These are phyloP conservation scores for Saccostrea cuccullata DNA, from an alignment of 1,140 invertebrate species.

Conservation along the genomic window DNA sequence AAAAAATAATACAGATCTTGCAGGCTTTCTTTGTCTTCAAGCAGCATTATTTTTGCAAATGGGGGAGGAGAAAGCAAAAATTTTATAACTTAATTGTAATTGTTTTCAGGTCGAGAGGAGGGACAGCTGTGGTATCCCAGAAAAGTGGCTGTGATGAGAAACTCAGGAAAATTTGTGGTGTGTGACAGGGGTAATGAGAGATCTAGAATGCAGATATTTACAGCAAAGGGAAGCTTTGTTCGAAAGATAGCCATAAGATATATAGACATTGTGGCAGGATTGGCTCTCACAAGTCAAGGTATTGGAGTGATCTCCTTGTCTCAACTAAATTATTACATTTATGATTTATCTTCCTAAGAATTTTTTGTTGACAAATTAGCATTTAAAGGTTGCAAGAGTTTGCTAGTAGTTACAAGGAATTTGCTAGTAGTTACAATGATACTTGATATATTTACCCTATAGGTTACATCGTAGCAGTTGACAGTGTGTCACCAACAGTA, in stretches of 20 bases:
- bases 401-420: too few species aligned
- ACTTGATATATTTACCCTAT: constrained; percentile 11
- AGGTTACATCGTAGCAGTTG: constrained; percentile 95
- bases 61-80: too few species aligned
- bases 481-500: constrained; percentile 97
- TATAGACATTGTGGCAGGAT: constrained; percentile 97
- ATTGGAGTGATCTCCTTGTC: neutral
- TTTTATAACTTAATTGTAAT: too few species aligned
- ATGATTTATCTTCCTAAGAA: too few species aligned
- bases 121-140: constrained; percentile 97
- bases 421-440: too few species aligned
- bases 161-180: constrained; percentile 87
- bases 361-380: too few species aligned
- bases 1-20: too few species aligned
- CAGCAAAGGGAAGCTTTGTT: constrained; percentile 83
- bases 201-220: constrained; percentile 96
- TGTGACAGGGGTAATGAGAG: constrained; percentile 97
- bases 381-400: too few species aligned
- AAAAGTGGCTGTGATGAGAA: constrained; percentile 94
- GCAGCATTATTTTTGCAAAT: too few species aligned
- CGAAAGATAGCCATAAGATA: constrained; percentile 96
- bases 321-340: too few species aligned
- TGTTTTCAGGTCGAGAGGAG: constrained; percentile 84
- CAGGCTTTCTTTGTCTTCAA: too few species aligned
- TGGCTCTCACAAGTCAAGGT: constrained; percentile 93